Base-by-base conservation (phyloP, 2,888 invertebrate species). In the Hemicrepidius hirtus region DNA sequence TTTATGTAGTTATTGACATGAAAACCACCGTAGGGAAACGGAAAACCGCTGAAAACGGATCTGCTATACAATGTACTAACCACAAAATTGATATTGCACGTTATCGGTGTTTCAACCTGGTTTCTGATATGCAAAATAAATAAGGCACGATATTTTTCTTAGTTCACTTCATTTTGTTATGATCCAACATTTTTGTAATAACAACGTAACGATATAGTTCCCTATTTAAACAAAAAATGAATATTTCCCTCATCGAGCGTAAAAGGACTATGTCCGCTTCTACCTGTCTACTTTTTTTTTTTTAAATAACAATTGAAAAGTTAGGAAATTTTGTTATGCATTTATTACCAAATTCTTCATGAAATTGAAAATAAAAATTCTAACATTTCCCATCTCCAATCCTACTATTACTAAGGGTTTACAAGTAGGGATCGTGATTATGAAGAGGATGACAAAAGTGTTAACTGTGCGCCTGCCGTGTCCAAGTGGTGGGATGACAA, bases 41-140 rank as follows among this genome's bases (percentile, higher is more conserved):
- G 83, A 80, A 84, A 84, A 84, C 84, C 84, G 74, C 83, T 78
- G 81, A 82, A 82, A 83, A 80, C 79, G 75, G 79, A 82, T 82
- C 72, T 75, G 77, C 76, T 77, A n/a, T n/a, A 74, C 60, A 53
- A 74, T 55, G 72, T 44, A 50, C 41, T 67, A 32, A 79, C 79
- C 79, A 66, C 78, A 78, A 75, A 68, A 67, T 71, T 76, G 78
- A 77, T 74, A 77, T 71, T 40, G 69, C 50, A 35, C 73, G 50
- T 69, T 69, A 65, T 73, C 69, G 62, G 57, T 44, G 18, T 60
- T 68, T 50, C 68, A 60, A 67, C 65, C 55, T 55, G 65, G 55
- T 18, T 41, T 55, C 13, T 60, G 41, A 63, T 46, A 63, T 63
- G 46, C 63, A 24, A 63, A n/a, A n/a, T n/a, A n/a, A n/a, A n/a